phyloP scores from a whole-genome alignment of 2,113 vertebrate genomes.

The Plecotus auritus region DNA sequence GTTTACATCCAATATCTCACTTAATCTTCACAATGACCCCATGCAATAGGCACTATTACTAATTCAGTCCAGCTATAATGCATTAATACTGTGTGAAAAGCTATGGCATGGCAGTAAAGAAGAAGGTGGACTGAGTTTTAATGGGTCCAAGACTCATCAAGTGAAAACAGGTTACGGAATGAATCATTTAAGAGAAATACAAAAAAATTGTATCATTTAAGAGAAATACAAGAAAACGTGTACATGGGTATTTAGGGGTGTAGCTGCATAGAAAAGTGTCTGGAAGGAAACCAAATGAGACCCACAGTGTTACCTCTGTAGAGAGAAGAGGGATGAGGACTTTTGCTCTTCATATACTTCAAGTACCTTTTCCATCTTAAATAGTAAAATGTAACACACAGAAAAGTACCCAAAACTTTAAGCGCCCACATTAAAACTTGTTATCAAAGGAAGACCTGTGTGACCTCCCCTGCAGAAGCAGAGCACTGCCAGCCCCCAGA shows the following conservation, averaged over 20 bases:
- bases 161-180: neutral
- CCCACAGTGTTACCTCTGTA: neutral
- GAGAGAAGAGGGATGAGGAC: neutral
- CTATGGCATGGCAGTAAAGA: neutral
- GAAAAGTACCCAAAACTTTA: neutral
- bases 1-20: neutral
- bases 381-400: neutral
- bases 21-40: neutral
- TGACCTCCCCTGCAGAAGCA: neutral
- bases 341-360: neutral
- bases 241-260: rapidly evolving
- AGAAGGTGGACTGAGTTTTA: neutral
- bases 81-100: neutral
- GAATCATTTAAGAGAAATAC: neutral
- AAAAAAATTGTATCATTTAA: neutral
- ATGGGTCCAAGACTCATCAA: neutral
- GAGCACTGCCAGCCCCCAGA: neutral
- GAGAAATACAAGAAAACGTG: neutral
- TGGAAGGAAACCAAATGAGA: neutral
- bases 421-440: neutral
- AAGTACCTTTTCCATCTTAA: neutral
- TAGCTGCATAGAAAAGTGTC: neutral
- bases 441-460: neutral
- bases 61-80: neutral
- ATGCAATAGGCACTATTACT: neutral